A percentile compares a stretch with the other conserved stretches of the same genome.
These are phyloP conservation scores for Sesia bembeciformis DNA, from an alignment of 2,888 invertebrate genomes.

Conservation along the genomic window DNA sequence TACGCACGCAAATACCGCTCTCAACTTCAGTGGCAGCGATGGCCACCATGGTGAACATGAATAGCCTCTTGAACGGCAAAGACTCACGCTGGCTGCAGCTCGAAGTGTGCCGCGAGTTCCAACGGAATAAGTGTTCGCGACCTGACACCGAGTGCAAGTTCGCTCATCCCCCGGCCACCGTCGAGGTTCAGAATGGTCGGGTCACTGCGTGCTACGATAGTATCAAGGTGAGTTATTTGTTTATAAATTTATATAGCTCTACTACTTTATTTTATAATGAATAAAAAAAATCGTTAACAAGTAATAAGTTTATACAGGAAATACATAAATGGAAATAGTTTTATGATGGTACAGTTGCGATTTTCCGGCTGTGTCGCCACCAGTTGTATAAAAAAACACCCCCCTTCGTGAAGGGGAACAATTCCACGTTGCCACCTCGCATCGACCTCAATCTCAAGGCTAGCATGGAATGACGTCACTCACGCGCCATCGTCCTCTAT, in stretches of 20 bases:
- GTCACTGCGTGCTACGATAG: slow-evolving; percentile 99
- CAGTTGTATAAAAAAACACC: slow-evolving; percentile 35
- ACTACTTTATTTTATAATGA: background rate
- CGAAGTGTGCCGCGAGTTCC: slow-evolving; percentile 99
- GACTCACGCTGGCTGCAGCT: slow-evolving; percentile 99
- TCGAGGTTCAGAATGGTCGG: slow-evolving; percentile 99
- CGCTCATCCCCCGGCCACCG: slow-evolving; percentile 99
- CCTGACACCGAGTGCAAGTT: slow-evolving; percentile 99
- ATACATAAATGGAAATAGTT: background rate
- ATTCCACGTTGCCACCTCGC: slow-evolving; percentile 46
- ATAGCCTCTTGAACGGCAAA: slow-evolving; percentile 97
- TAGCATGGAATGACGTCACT: slow-evolving; percentile 61
- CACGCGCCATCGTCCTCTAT: slow-evolving; percentile 31
- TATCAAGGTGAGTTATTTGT: slow-evolving; percentile 91
- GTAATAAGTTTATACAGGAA: background rate
- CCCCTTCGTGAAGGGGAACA: slow-evolving; percentile 38
- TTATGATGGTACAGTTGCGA: slow-evolving; percentile 22
- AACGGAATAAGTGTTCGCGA: slow-evolving; percentile 99
- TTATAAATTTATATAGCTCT: background rate
- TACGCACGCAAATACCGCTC: slow-evolving; percentile 47
- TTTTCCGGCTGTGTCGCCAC: slow-evolving; percentile 15
- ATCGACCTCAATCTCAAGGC: slow-evolving; percentile 68
- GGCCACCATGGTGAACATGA: slow-evolving; percentile 96
- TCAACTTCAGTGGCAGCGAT: slow-evolving; percentile 60
- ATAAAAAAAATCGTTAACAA: background rate